A percentile compares a stretch with the other conserved stretches of the same genome.
phyloP scores from a whole-genome alignment of 2,113 vertebrate species.

The Ginglymostoma cirratum region DNA sequence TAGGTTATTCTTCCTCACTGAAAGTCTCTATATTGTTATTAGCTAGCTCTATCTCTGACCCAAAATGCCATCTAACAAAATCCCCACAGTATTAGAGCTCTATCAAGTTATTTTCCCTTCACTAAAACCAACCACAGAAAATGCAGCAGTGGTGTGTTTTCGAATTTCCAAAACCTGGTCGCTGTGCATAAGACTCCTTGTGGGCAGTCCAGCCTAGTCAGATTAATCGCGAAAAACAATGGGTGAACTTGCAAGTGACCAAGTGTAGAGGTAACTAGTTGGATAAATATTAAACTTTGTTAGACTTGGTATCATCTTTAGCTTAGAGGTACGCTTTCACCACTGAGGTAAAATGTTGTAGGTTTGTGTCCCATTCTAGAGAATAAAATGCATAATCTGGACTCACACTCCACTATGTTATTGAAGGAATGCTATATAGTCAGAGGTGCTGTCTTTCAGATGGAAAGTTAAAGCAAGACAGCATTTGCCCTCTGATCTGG shows the following conservation, averaged over 20 bases:
- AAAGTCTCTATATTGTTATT: background rate
- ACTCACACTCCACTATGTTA: background rate
- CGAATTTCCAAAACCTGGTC: background rate
- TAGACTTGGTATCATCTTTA: background rate
- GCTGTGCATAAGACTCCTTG: background rate
- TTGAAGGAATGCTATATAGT: background rate
- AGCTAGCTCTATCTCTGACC: background rate
- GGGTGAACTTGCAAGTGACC: background rate
- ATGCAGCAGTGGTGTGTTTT: background rate
- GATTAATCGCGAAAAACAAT: background rate
- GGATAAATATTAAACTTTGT: constrained; percentile 6
- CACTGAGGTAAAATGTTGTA: background rate
- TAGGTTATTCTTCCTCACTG: background rate
- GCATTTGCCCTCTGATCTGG: background rate
- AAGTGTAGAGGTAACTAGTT: background rate
- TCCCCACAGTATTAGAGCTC: background rate
- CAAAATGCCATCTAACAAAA: background rate
- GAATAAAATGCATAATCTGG: background rate
- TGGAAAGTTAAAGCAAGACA: background rate
- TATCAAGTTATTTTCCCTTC: background rate
- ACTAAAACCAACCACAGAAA: background rate
- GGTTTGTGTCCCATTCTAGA: background rate
- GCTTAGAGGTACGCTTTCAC: background rate
- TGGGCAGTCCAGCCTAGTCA: background rate
- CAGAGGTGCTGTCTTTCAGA: background rate